Base-by-base conservation (phyloP, 2,888 invertebrate species). In the Diloba caeruleocephala region DNA sequence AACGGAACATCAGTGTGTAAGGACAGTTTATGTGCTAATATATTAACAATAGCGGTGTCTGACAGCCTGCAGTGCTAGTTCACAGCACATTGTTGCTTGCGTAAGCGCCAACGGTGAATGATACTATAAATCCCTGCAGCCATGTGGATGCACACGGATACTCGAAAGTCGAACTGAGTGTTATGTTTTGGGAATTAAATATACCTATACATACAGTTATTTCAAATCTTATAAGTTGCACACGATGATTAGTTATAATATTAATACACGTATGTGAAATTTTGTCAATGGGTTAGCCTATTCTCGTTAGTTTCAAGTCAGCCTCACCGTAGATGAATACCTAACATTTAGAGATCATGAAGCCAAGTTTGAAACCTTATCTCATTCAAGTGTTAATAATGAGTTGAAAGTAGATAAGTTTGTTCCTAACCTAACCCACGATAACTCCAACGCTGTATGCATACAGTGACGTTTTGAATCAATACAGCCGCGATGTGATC, bases 11-110 rank as follows among this genome's bases (percentile, higher is more conserved):
- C 38, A 51, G 48, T 56, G 67, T 75, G 70, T 75, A 55, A 56
- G 68, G 74, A 79, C 73, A 79, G 80, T 86, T 82, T 82, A 85
- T 78, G 76, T 67, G 71, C 64, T 77, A 81, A 81, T 81, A 78
- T 74, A 79, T 78, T 76, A 79, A 81, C 79, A 80, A 81, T 78
- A 78, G 76, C 76, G 59, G 78, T 76, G 75, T 77, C 76, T 79
- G 77, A 63, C 72, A 73, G 69, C 53, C 59, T 68, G 71, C 69
- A 75, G 73, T 60, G 55, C 67, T 60, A 53, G 59, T 56, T 51
- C 62, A 69, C 59, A 62, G 66, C 34, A 75, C 78, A 82, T 71
- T 78, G 79, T 81, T 78, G 72, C 67, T 73, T 63, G 67, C 53
- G 45, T 64, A 42, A 62, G 63, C 62, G 53, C 59, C 48, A 55